A percentile compares a stretch with the other conserved stretches of the same genome.
Evolutionary conservation across 2,797 vertebrate species (phyloP).

Genomic region (Geotria australis): DNA sequence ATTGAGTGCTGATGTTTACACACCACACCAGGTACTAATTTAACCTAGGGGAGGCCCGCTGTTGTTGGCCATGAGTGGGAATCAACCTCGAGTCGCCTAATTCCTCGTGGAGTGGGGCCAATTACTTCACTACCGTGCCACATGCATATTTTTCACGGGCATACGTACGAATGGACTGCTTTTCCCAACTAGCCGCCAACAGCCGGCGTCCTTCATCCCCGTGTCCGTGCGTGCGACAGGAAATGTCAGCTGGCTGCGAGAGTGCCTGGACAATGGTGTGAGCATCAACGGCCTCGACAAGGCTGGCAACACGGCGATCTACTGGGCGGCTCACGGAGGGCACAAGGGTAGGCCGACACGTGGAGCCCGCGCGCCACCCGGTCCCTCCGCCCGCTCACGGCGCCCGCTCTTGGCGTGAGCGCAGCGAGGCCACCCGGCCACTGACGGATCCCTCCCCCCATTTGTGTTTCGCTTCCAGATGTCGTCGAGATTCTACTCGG

Average conservation of each 20-base stretch:
- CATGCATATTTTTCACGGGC: too few species aligned
- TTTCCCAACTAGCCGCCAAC: too few species aligned
- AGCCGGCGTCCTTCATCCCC: too few species aligned
- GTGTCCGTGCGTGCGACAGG: slow-evolving; percentile 13
- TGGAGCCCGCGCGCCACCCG: not conserved
- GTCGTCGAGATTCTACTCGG: slow-evolving; percentile 60
- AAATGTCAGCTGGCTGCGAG: slow-evolving; percentile 81
- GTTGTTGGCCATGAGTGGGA: too few species aligned
- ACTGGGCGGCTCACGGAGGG: slow-evolving; percentile 83
- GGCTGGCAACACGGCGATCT: slow-evolving; percentile 79
- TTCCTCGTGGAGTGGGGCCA: too few species aligned
- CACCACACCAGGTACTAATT: too few species aligned
- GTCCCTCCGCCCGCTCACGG: not conserved
- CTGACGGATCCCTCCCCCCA: not conserved
- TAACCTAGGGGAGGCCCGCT: too few species aligned
- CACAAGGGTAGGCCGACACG: slow-evolving; percentile 37
- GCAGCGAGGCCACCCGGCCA: not conserved
- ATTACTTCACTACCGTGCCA: too few species aligned
- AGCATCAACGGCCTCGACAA: slow-evolving; percentile 84
- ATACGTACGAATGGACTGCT: too few species aligned
- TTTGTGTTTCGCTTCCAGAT: slow-evolving; percentile 15
- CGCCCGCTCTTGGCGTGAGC: not conserved
- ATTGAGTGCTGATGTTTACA: too few species aligned
- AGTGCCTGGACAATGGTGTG: slow-evolving; percentile 82
- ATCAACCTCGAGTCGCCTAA: too few species aligned